Base-by-base conservation (phyloP, 2,113 vertebrate species). In the Cottus gobio region DNA sequence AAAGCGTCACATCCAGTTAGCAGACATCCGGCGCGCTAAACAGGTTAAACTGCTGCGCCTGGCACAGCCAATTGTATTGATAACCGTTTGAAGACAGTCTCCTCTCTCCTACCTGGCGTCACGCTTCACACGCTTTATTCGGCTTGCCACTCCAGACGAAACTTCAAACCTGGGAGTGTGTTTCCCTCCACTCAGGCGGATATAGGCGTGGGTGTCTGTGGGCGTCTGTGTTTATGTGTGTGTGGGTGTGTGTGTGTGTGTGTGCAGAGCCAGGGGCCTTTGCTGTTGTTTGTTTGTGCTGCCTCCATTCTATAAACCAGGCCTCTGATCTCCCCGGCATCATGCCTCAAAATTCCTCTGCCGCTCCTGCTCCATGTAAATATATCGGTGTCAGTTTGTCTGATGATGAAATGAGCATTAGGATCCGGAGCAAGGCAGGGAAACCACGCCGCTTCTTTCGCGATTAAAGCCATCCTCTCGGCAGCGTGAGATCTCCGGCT, bases 1-100 rank as follows among this genome's bases (percentile, higher is more conserved):
- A 79, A 92, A 76, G 89, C 91, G 89, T 93, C 94, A 89, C 90
- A 87, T 90, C 90, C 93, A 85, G 93, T 94, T 94, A 94, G 90
- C 89, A 93, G 89, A 92, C 87, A 90, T 82, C 88, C 80, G 80
- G 75, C 82, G 70, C 65, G 85, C 89, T 94, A 92, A 95, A 95
- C 91, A 95, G 94, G 93, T 94, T 95, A 95, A 95, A 95, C 91
- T 94, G 92, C 94, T 37, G 89, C 77, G 90, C 90, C 92, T 94
- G 92, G 93, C 94, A 93, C 89, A 92, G 91, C 85, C 93, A 93
- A 93, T 94, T 94, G 92, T 91, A 92, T 93, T 94, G 94, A 95
- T 94, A 92, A 89, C 57, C 57, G 89, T 94, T 95, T 94, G 94
- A 95, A 93, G 94, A 89, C 58, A 88, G 68, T 87, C 86, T 83